Base-by-base conservation (phyloP, 1,140 invertebrate species). In the Bactericera cockerelli region DNA sequence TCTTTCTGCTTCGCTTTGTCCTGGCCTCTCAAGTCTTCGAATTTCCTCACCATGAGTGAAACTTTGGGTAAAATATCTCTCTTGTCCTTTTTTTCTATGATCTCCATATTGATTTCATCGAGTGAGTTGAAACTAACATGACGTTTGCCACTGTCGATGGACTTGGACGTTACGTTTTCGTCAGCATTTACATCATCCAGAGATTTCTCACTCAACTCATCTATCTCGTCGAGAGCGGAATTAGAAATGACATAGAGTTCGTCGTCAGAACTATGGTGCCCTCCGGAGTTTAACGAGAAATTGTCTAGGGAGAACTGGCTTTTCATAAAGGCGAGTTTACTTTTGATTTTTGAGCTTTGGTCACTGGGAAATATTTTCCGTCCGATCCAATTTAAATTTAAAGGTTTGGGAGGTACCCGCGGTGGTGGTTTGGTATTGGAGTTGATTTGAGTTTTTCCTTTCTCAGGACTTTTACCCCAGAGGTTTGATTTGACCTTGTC, bases 401-500 rank as follows among this genome's bases (percentile, higher is more conserved):
- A 25, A 63, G 82, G 82, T 67, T 84, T 84, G 19, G 81, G 82
- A 13, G 81, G 81, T 58, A 84, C 67, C 57, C 79, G 80, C 59
- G 82, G 81, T 26, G 83, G 81, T 19, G 42, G 22, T 57, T 28
- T 28, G 26, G 21, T 14, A 57, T 26, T 33, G 16, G 26, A 57
- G 31, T 4, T 8, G 8, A n/a, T 49, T 49, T 49, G 42, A 49
- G 4, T 49, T n/a, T 22, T 22, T 19, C 6, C n/a, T 49, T 49
- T 49, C 19, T 49, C 42, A 19, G n/a, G 42, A 49, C n/a, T 49
- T 49, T 49, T 49, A 4, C n/a, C n/a, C 4, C 22, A 4, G 8
- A 16, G 4, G 3, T 49, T 49, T 31, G 28, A 6, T 31, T 31
- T 31, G 21, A 21, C 21, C 21, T 14, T 31, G 21, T 57, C 33